phyloP scores from a whole-genome alignment of 2,113 vertebrate species.

The Rhineura floridana region DNA sequence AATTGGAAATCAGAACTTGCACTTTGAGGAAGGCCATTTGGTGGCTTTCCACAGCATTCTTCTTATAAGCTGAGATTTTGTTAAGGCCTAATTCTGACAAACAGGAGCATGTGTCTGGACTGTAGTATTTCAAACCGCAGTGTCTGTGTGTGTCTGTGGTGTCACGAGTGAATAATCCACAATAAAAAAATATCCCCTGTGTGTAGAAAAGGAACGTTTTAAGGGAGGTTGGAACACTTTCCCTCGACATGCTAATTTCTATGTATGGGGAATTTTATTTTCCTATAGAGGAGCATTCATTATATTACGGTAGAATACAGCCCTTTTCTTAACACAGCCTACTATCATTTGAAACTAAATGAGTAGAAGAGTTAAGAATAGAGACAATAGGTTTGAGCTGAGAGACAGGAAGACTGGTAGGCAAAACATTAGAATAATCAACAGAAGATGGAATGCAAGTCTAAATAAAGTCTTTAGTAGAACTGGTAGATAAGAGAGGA shows the following conservation, averaged over 20 bases:
- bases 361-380: background rate
- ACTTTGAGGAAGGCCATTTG: too few relatives aligned
- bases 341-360: background rate
- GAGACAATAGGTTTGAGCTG: background rate
- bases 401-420: background rate
- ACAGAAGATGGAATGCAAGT: background rate
- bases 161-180: too few relatives aligned
- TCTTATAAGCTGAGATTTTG: too few relatives aligned
- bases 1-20: too few relatives aligned
- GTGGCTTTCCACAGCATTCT: too few relatives aligned
- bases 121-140: too few relatives aligned
- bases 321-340: background rate
- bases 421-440: background rate
- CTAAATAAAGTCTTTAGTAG: background rate
- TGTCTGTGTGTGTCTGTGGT: too few relatives aligned
- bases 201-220: too few relatives aligned
- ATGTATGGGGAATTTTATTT: background rate
- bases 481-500: slow-evolving; percentile 8
- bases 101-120: too few relatives aligned
- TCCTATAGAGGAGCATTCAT: background rate
- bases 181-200: too few relatives aligned
- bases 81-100: too few relatives aligned
- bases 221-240: background rate
- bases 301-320: background rate
- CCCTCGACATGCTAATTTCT: background rate